A percentile compares a stretch with the other conserved stretches of the same genome.
These are phyloP conservation scores for Acridotheres tristis DNA, from an alignment of 2,797 vertebrate genomes.

Conservation along the genomic window DNA sequence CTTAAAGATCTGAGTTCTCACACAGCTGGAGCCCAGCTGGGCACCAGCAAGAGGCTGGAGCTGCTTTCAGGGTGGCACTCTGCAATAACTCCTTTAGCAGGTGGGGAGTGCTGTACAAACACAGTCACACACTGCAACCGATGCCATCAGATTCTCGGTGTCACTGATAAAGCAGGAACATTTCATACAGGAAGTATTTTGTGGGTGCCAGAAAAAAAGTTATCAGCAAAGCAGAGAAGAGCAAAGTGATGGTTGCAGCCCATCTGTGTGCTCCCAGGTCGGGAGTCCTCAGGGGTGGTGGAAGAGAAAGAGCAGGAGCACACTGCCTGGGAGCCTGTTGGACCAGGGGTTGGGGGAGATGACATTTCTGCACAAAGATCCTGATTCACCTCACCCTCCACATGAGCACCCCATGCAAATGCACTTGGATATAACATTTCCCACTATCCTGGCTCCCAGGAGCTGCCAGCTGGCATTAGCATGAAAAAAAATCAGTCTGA, in stretches of 20 bases:
- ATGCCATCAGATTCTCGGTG: neutral
- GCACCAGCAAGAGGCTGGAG: neutral
- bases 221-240: neutral
- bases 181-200: fast-evolving
- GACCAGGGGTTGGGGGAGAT: fast-evolving
- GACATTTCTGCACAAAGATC: neutral
- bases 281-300: too few relatives aligned
- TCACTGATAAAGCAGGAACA: neutral
- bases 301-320: neutral
- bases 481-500: neutral
- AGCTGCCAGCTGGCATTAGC: neutral
- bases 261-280: fast-evolving
- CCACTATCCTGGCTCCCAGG: neutral
- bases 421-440: neutral
- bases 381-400: neutral
- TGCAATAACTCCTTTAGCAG: neutral
- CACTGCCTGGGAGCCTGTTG: neutral
- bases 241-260: neutral
- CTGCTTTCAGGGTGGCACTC: neutral
- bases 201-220: neutral
- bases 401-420: fast-evolving
- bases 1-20: neutral
- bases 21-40: neutral
- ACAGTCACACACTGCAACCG: fast-evolving
- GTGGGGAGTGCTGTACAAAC: neutral